Conservation (phyloP, 2,113 vertebrate genomes). For the Crotalus tigris region DNA sequence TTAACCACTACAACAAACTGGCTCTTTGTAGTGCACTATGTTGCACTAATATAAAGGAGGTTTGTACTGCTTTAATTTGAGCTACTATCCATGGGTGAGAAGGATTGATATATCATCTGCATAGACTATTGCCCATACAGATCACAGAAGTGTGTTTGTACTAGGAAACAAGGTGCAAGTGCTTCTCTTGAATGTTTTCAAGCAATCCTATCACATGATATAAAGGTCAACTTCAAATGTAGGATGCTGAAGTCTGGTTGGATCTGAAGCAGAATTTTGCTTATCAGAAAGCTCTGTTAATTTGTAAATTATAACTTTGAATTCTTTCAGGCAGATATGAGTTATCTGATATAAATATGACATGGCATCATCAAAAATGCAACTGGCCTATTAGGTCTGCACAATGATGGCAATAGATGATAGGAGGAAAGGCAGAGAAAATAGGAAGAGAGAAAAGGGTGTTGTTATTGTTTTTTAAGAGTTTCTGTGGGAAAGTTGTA, state of each 20-base stretch:
- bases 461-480: neutral
- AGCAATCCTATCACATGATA: neutral
- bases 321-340: neutral
- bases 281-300: neutral
- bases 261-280: neutral
- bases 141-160: neutral
- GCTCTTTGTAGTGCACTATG: neutral
- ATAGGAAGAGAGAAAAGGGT: neutral
- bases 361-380: neutral
- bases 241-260: neutral
- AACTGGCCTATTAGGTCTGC: neutral
- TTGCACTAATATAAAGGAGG: neutral
- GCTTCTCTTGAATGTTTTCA: neutral
- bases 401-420: neutral
- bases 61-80: neutral
- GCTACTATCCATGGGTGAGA: neutral
- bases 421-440: neutral
- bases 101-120: no score
- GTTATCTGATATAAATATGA: neutral
- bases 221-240: neutral
- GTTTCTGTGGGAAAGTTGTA: neutral
- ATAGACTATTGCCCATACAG: neutral
- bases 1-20: neutral
- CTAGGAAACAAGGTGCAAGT: neutral
- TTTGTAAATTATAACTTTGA: neutral